phyloP scores from a whole-genome alignment of 2,888 invertebrate genomes.

The Mamestra brassicae region DNA sequence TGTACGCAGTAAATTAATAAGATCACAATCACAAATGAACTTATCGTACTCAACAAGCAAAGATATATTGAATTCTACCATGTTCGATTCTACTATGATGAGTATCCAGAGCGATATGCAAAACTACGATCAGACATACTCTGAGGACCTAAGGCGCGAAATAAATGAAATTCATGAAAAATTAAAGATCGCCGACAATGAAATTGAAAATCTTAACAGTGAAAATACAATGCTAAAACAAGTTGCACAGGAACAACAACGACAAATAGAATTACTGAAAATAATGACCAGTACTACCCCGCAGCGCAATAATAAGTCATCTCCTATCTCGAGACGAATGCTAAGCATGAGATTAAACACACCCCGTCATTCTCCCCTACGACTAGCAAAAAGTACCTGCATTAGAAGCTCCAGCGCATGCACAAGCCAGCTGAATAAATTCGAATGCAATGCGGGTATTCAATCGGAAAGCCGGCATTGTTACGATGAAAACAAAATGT shows the following conservation, averaged over 20 bases:
- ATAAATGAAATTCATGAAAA: not conserved
- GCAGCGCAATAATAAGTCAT: not conserved
- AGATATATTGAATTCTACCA: not conserved
- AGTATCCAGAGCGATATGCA: not conserved
- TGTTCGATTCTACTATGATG: not conserved
- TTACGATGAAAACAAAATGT: not conserved
- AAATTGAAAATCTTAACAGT: not conserved
- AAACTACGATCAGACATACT: not conserved
- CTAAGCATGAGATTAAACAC: conserved; percentile 4
- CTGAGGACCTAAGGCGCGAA: not conserved
- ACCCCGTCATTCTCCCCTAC: conserved; percentile 6
- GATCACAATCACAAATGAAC: conserved; percentile 1
- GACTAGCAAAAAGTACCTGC: not conserved
- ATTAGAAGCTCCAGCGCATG: not conserved
- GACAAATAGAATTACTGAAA: conserved; percentile 2
- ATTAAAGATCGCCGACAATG: not conserved
- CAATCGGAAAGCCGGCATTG: not conserved
- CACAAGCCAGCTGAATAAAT: not conserved
- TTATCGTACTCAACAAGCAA: not conserved
- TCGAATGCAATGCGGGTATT: too few species aligned
- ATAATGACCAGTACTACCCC: not conserved
- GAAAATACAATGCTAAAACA: not conserved
- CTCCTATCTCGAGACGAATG: conserved; percentile 9
- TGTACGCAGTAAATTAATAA: not conserved
- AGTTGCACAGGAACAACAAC: not conserved